Evolutionary conservation across 2,888 invertebrate genomes (phyloP), one percentile per base, ranked within the genome.

Genomic region (Trissolcus japonicus): DNA sequence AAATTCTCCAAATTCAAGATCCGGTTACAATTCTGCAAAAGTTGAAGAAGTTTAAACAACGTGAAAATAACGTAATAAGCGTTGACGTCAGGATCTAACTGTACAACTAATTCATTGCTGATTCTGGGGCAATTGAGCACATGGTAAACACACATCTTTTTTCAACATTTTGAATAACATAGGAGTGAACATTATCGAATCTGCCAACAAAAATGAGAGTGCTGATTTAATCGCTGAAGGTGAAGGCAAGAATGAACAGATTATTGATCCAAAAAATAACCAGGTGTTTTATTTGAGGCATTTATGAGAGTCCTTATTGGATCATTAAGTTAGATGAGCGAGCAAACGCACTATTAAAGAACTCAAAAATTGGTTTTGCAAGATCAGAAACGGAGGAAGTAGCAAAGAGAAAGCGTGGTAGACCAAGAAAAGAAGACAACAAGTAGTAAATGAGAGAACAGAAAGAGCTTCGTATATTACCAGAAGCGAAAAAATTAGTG

Each of bases 271-370:
- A 7, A 6, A 50, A 41, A 59, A 51, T 7, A 35, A 25, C 14
- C n/a, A 67, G 14, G 14, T 67, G n/a, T 9, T 50, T 67, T 3
- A 56, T 67, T 14, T 66, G 51, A 6, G 59, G 67, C 0, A 21
- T 67, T 14, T 59, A 53, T 41, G 67, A 67, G 17, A 67, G 67
- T 17, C 59, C 59, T 17, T 67, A 53, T 16, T 67, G 67, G 67
- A 6, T 53, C 6, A 57, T 59, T 17, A 41, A 67, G 16, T 59
- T 59, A 17, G 59, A 67, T 21, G 4, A 21, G 21, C 1, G 21
- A 21, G 4, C 21, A 21, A 2, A 21, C 21, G 21, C 21, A 21
- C 21, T 21, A 21, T 21, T 4, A 21, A 21, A 4, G 1, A 21
- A 21, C 21, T 21, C 21, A 21, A 21, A 21, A 21, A 21, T 21